Conservation (phyloP, 2,888 invertebrate genomes). For the Hetaerina titia region DNA sequence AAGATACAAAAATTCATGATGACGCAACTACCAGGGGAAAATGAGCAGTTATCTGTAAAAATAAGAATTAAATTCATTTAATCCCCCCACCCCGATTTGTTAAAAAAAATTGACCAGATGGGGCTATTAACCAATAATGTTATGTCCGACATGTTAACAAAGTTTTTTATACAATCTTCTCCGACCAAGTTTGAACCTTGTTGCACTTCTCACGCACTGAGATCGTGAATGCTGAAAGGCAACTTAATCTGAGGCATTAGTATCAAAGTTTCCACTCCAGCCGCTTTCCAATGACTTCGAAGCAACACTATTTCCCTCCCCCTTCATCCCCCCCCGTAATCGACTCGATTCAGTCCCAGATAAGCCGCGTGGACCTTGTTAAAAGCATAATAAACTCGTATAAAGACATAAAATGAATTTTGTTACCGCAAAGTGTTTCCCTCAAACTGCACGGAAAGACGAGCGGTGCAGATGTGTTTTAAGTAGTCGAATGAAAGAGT, state of each 20-base stretch:
- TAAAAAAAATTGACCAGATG: too few relatives aligned
- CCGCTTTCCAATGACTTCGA: background rate
- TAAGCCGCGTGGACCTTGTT: background rate
- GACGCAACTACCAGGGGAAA: too few relatives aligned
- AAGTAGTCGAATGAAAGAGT: background rate
- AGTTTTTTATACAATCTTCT: background rate
- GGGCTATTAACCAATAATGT: background rate
- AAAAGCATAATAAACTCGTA: slow-evolving; percentile 12
- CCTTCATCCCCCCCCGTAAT: background rate
- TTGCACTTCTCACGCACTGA: background rate
- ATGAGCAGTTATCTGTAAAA: too few relatives aligned
- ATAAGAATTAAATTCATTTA: too few relatives aligned
- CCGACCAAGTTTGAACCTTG: background rate
- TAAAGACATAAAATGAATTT: slow-evolving; percentile 2
- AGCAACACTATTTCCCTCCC: background rate
- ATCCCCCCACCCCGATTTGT: too few relatives aligned
- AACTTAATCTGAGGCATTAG: background rate
- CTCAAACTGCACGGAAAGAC: background rate
- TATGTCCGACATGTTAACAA: background rate
- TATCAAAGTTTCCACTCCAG: background rate
- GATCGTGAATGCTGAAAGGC: background rate
- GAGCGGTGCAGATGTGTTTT: background rate
- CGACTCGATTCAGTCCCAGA: background rate
- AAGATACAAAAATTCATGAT: too few relatives aligned
- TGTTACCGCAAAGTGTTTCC: background rate